Evolutionary conservation across 2,888 invertebrate genomes (phyloP).

Genomic region (Synanthedon formicaeformis): DNA sequence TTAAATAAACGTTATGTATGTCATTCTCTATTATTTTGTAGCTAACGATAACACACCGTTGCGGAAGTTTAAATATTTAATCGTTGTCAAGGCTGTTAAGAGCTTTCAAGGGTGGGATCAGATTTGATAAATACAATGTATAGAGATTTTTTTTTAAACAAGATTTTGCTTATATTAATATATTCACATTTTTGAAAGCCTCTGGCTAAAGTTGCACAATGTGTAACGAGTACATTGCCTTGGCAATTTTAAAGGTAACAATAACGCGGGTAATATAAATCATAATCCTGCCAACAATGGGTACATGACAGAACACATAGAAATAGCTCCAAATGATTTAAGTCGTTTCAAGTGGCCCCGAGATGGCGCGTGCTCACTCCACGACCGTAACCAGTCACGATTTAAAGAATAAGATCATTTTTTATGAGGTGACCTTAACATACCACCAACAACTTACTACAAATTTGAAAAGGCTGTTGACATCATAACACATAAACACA

Average conservation of each 20-base stretch:
- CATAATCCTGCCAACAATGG: conserved; percentile 53
- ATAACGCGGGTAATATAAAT: conserved; percentile 34
- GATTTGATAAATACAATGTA: conserved; percentile 28
- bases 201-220: conserved; percentile 21
- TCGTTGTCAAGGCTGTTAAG: conserved; percentile 33
- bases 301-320: conserved; percentile 42
- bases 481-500: conserved; percentile 7
- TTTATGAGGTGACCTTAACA: conserved; percentile 44
- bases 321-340: conserved; percentile 47
- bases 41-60: conserved; percentile 2
- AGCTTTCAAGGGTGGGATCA: conserved; percentile 40
- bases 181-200: neutral
- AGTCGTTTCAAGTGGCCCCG: conserved; percentile 32
- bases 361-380: conserved; percentile 55
- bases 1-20: conserved; percentile 11
- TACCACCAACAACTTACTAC: conserved; percentile 10
- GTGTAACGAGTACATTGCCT: conserved; percentile 28
- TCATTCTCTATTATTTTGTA: neutral
- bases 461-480: conserved; percentile 10
- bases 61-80: conserved; percentile 32
- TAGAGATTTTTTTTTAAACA: conserved; percentile 6
- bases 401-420: conserved; percentile 42
- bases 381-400: conserved; percentile 54
- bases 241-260: conserved; percentile 35
- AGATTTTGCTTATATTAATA: neutral